Evolutionary conservation across 2,113 vertebrate species (phyloP).

Genomic region (Agapornis roseicollis): DNA sequence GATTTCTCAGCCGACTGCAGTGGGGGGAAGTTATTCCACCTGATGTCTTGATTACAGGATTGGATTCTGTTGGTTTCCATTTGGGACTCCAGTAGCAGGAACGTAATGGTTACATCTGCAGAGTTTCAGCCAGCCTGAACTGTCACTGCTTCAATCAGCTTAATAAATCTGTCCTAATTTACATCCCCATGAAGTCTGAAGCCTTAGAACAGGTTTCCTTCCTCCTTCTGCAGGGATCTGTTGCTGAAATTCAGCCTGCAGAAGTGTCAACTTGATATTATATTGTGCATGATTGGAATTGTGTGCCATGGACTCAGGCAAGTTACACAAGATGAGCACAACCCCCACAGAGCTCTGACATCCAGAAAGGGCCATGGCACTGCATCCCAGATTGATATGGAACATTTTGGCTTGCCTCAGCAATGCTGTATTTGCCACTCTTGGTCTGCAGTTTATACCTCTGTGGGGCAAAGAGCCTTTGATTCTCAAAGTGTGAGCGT

Average conservation of each 20-base stretch:
- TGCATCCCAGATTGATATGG: background rate
- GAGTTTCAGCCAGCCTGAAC: background rate
- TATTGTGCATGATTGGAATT: background rate
- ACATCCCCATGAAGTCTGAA: background rate
- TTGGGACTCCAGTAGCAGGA: background rate
- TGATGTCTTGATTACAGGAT: background rate
- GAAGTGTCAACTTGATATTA: background rate
- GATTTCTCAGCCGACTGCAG: background rate
- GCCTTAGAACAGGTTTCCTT: background rate
- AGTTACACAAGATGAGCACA: background rate
- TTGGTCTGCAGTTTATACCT: background rate
- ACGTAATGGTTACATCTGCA: background rate
- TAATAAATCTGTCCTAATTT: background rate
- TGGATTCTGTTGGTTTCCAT: background rate
- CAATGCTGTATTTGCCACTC: rapidly evolving
- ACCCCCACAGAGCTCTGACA: background rate
- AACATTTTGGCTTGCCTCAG: background rate
- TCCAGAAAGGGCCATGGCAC: background rate
- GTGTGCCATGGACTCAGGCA: background rate
- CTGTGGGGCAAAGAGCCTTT: background rate
- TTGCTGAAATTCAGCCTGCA: background rate
- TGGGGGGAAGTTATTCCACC: background rate
- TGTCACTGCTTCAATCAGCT: background rate
- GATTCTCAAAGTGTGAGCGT: background rate
- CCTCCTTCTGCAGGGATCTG: background rate